phyloP scores from a whole-genome alignment of 2,113 vertebrate species.

The Rallus limicola region DNA sequence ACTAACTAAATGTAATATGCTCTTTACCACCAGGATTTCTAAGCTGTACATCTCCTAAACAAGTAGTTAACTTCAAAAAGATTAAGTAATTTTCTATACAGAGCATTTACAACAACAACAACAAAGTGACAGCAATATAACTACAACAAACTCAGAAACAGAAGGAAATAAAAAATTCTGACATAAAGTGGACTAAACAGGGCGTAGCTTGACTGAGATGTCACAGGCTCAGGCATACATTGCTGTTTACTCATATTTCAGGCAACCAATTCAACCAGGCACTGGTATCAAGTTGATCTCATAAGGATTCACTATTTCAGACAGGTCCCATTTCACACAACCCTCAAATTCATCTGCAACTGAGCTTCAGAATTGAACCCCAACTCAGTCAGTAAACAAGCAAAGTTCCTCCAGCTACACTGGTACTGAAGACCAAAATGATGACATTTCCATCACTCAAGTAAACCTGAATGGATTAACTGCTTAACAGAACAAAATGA shows the following conservation, averaged over 20 bases:
- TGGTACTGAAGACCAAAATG: background rate
- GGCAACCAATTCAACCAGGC: background rate
- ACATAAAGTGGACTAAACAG: background rate
- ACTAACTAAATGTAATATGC: background rate
- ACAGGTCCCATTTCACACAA: background rate
- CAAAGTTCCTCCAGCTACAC: background rate
- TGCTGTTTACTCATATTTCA: background rate
- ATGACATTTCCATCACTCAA: background rate
- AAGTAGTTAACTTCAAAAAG: background rate
- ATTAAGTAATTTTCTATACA: background rate
- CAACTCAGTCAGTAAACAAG: background rate
- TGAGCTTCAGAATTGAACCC: background rate
- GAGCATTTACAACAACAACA: background rate
- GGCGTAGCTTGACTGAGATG: background rate
- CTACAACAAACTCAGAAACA: background rate
- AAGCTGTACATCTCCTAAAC: background rate
- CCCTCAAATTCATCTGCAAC: background rate
- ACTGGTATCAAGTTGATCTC: background rate
- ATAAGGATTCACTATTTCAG: background rate
- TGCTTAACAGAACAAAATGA: background rate
- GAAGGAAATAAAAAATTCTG: background rate
- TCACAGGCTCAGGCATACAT: rapidly evolving
- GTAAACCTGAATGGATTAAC: background rate
- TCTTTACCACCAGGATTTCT: background rate
- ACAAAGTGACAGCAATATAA: background rate